A percentile compares a stretch with the other conserved stretches of the same genome.
Conservation (phyloP, 1,140 invertebrate genomes). For the Metaphire vulgaris region DNA sequence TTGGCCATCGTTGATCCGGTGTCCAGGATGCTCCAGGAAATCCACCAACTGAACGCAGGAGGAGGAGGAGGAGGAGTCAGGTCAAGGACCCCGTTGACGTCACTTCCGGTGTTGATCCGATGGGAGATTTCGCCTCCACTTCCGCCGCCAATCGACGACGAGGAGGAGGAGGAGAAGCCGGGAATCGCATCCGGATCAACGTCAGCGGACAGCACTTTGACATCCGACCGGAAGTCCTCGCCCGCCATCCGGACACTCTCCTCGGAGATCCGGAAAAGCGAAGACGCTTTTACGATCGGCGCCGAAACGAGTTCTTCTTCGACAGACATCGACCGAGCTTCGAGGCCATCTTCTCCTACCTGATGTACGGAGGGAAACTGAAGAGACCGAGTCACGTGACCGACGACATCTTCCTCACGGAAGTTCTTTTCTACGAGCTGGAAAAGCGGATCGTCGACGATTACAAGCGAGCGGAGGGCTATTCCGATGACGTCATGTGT, state of each 20-base stretch:
- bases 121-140: too few species aligned
- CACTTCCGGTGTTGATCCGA: too few species aligned
- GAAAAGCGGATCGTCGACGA: constrained; percentile 45
- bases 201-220: constrained; percentile 97
- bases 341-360: constrained; percentile 91
- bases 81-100: too few species aligned
- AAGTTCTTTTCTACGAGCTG: constrained; percentile 50
- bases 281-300: constrained; percentile 46
- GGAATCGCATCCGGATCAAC: constrained; percentile 92
- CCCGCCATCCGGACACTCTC: constrained; percentile 90
- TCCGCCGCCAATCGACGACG: too few species aligned
- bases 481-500: constrained; percentile 40
- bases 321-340: constrained; percentile 53
- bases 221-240: constrained; percentile 89
- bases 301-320: constrained; percentile 51
- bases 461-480: constrained; percentile 48
- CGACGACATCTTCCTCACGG: constrained; percentile 49
- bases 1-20: background rate
- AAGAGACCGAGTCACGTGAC: constrained; percentile 45
- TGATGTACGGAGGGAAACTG: constrained; percentile 56
- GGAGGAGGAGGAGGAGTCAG: too few species aligned
- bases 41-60: background rate
- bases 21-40: background rate
- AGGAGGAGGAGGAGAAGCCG: too few species aligned
- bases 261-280: constrained; percentile 40